Evolutionary conservation across 2,797 vertebrate genomes (phyloP).

Genomic region (Anguilla marmorata): DNA sequence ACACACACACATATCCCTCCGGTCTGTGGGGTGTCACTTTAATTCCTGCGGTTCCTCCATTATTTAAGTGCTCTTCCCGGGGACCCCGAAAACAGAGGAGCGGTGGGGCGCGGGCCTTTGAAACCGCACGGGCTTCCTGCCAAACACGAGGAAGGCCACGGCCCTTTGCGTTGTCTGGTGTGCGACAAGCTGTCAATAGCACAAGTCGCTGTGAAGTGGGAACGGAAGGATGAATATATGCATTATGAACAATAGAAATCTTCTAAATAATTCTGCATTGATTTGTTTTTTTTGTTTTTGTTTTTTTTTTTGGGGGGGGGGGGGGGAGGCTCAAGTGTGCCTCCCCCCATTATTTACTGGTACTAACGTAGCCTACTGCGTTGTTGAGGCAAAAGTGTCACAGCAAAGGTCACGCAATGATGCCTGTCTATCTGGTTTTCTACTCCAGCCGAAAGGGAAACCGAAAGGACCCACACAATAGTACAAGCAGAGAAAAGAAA

Average conservation of each 20-base stretch:
- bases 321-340: too few species aligned
- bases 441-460: background rate
- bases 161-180: background rate
- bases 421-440: background rate
- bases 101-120: background rate
- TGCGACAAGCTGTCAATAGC: background rate
- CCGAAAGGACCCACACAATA: background rate
- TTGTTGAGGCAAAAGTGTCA: background rate
- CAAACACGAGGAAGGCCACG: constrained; percentile 2
- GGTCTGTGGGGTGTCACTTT: background rate
- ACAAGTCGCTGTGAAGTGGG: background rate
- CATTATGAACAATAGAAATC: background rate
- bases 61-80: constrained; percentile 20
- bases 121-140: background rate
- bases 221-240: background rate
- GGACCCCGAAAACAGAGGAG: background rate
- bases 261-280: too few species aligned
- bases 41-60: background rate
- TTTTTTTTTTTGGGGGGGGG: too few species aligned
- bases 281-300: too few species aligned
- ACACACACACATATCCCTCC: background rate
- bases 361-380: background rate
- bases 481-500: background rate
- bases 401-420: background rate
- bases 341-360: background rate